Percentiles rank a stretch among this genome's conserved stretches.
phyloP scores from a whole-genome alignment of 2,797 vertebrate species.

The Alectoris magna region DNA sequence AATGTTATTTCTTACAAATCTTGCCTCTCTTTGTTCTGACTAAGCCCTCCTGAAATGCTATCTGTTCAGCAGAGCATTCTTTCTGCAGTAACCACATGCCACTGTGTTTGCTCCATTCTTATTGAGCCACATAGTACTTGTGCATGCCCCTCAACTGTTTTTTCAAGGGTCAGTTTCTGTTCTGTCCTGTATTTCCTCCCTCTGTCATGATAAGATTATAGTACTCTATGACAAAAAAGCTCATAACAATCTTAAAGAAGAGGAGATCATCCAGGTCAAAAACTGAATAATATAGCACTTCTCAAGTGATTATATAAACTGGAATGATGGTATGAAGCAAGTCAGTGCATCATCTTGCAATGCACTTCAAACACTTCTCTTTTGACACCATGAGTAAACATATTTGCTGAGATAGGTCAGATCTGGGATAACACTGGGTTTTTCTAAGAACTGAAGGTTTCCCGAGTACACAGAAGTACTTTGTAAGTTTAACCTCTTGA shows the following conservation, averaged over 20 bases:
- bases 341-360: conserved; percentile 48
- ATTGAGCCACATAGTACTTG: neutral
- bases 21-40: conserved; percentile 33
- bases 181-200: neutral
- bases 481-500: conserved; percentile 32
- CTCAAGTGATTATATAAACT: conserved; percentile 18
- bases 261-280: conserved; percentile 41
- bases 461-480: conserved; percentile 15
- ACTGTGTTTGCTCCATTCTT: neutral
- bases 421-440: conserved; percentile 5
- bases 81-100: neutral
- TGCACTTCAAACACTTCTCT: neutral
- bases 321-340: conserved; percentile 45
- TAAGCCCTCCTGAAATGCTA: conserved; percentile 33
- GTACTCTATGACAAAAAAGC: conserved; percentile 20
- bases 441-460: conserved; percentile 63
- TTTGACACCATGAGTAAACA: neutral
- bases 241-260: conserved; percentile 33
- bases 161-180: neutral
- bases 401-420: conserved; percentile 44
- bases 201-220: neutral
- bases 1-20: conserved; percentile 14
- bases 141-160: neutral
- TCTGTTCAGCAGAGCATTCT: conserved; percentile 45
- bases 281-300: conserved; percentile 24